Evolutionary conservation across 2,888 invertebrate genomes (phyloP).

Genomic region (Bhutanitis thaidina): DNA sequence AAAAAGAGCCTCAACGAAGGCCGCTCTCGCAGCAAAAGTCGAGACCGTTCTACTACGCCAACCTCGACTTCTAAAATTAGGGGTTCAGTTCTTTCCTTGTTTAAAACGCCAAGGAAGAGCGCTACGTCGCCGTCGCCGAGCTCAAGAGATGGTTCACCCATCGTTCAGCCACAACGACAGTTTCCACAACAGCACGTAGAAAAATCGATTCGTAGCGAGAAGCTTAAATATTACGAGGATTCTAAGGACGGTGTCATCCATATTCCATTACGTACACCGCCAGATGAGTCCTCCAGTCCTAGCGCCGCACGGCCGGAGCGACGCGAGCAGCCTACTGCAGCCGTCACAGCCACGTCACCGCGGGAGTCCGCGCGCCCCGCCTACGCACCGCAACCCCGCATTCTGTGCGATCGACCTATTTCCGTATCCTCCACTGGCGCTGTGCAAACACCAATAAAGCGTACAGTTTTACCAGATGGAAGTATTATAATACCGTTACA

Average conservation of each 20-base stretch:
- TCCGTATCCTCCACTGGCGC: conserved; percentile 39
- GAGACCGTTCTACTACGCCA: conserved; percentile 81
- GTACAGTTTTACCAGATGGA: conserved; percentile 76
- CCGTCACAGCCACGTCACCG: conserved; percentile 14
- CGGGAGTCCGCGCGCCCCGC: conserved; percentile 34
- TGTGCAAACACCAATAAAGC: conserved; percentile 48
- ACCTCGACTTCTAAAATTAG: conserved; percentile 78
- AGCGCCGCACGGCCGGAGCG: conserved; percentile 21
- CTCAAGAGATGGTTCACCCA: conserved; percentile 58
- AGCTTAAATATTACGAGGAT: conserved; percentile 81
- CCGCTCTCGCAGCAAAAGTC: conserved; percentile 83
- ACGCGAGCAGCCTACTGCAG: conserved; percentile 28
- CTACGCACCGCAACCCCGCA: conserved; percentile 39
- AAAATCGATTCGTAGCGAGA: conserved; percentile 41
- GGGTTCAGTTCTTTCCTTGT: conserved; percentile 83
- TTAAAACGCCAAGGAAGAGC: conserved; percentile 77
- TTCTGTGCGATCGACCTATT: conserved; percentile 33
- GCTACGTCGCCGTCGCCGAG: conserved; percentile 54
- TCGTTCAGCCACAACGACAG: conserved; percentile 41
- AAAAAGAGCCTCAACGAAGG: conserved; percentile 67
- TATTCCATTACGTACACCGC: conserved; percentile 87
- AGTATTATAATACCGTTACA: conserved; percentile 79
- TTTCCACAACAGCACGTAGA: conserved; percentile 46
- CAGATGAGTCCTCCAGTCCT: conserved; percentile 77
- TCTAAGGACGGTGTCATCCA: conserved; percentile 83